Percentiles rank a stretch among this genome's conserved stretches.
phyloP scores from a whole-genome alignment of 2,113 vertebrate genomes.

The Peromyscus maniculatus region DNA sequence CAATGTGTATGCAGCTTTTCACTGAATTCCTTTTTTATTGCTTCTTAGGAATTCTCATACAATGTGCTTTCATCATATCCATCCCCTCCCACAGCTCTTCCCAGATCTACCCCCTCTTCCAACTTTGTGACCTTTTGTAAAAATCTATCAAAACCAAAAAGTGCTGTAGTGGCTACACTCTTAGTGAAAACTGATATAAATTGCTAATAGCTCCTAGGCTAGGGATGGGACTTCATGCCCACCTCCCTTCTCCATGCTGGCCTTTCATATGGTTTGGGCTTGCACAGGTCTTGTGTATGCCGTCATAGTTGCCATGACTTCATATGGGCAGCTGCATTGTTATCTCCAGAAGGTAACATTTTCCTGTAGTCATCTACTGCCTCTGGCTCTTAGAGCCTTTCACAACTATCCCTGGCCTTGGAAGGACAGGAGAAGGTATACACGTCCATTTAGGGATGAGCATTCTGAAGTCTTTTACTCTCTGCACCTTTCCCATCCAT shows the following conservation, averaged over 20 bases:
- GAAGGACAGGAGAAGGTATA: not conserved
- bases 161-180: no score
- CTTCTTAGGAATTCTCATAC: not conserved
- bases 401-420: not conserved
- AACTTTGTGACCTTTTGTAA: not conserved
- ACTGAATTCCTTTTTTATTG: not conserved
- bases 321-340: not conserved
- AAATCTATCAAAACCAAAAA: not conserved
- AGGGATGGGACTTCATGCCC: not conserved
- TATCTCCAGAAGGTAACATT: not conserved
- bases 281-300: not conserved
- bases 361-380: not conserved
- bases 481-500: not conserved
- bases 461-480: not conserved
- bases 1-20: not conserved
- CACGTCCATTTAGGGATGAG: not conserved
- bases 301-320: not conserved
- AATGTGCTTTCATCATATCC: not conserved
- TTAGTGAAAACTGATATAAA: not conserved
- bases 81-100: not conserved
- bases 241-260: not conserved
- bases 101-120: not conserved
- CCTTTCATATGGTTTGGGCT: not conserved
- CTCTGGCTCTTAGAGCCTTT: not conserved
- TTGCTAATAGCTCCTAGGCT: not conserved